Percentiles rank a stretch among this genome's conserved stretches.
Conservation (phyloP, 2,888 invertebrate species). For the Microctonus hyperodae region DNA sequence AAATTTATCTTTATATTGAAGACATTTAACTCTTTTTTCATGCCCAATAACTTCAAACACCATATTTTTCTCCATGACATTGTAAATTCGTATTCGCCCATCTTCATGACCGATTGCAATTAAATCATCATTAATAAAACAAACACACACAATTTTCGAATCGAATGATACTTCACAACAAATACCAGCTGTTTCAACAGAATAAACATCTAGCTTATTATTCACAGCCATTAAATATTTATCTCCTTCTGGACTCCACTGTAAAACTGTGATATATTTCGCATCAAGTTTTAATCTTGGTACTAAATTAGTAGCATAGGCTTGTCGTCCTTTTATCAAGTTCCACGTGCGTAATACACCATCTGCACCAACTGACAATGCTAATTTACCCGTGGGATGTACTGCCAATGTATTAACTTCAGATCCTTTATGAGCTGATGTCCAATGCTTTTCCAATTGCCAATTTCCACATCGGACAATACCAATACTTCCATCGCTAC, state of each 20-base stretch:
- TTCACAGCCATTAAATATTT: constrained; percentile 79
- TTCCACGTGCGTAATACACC: constrained; percentile 91
- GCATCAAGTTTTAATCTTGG: constrained; percentile 55
- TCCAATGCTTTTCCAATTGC: constrained; percentile 85
- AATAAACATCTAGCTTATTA: constrained; percentile 80
- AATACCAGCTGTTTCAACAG: constrained; percentile 78
- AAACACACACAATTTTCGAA: constrained; percentile 74
- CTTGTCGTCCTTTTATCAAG: constrained; percentile 87
- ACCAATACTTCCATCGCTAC: constrained; percentile 84
- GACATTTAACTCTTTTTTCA: constrained; percentile 73
- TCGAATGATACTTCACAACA: constrained; percentile 72
- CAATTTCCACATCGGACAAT: constrained; percentile 85
- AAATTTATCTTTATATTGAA: constrained; percentile 67
- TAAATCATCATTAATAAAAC: constrained; percentile 70
- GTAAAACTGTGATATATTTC: constrained; percentile 52
- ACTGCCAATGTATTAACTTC: constrained; percentile 79
- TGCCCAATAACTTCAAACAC: constrained; percentile 66
- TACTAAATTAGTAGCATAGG: constrained; percentile 87
- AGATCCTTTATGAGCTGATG: constrained; percentile 81
- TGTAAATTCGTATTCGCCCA: constrained; percentile 72
- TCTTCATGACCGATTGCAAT: constrained; percentile 78
- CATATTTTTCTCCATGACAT: constrained; percentile 65
- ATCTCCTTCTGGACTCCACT: constrained; percentile 80
- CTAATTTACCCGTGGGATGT: constrained; percentile 90
- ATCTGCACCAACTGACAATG: constrained; percentile 86